Conservation (phyloP, 2,113 vertebrate genomes). For the rabbit (Oryctolagus cuniculus) region DNA sequence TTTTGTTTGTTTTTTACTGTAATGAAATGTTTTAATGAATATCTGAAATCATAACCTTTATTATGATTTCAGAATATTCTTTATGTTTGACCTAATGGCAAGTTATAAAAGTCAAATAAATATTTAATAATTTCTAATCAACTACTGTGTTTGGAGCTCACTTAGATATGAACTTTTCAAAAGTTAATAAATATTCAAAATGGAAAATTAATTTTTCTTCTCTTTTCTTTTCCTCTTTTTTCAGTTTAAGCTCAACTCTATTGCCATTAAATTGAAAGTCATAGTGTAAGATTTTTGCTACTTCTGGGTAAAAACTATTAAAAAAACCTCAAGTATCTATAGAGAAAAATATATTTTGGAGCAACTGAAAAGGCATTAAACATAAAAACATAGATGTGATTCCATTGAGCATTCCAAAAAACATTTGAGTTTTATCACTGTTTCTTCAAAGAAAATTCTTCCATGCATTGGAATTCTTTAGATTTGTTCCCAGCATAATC, state of each 20-base stretch:
- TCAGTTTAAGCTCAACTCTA: conserved; percentile 19
- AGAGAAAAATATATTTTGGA: conserved; percentile 56
- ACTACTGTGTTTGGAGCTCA: neutral
- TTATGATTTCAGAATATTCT: conserved; percentile 21
- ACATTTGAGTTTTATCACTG: conserved; percentile 3
- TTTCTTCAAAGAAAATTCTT: conserved; percentile 59
- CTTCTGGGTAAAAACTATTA: neutral
- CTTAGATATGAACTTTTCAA: neutral
- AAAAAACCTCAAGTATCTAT: neutral
- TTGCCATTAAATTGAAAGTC: neutral
- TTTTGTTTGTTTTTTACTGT: neutral
- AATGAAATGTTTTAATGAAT: conserved; percentile 46
- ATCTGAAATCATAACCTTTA: conserved; percentile 40
- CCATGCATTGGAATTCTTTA: conserved; percentile 7
- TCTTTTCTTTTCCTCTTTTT: conserved; percentile 2
- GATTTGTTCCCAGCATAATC: conserved; percentile 61
- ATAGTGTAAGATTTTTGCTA: conserved; percentile 39
- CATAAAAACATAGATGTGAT: neutral
- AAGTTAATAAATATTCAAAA: conserved; percentile 35
- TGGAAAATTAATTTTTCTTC: neutral
- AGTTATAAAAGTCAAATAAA: conserved; percentile 56
- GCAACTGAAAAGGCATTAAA: neutral
- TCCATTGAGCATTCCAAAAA: neutral
- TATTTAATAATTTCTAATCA: conserved; percentile 49
- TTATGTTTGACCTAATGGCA: neutral